Conservation (phyloP, 2,888 invertebrate genomes). For the Clusia tigrina region DNA sequence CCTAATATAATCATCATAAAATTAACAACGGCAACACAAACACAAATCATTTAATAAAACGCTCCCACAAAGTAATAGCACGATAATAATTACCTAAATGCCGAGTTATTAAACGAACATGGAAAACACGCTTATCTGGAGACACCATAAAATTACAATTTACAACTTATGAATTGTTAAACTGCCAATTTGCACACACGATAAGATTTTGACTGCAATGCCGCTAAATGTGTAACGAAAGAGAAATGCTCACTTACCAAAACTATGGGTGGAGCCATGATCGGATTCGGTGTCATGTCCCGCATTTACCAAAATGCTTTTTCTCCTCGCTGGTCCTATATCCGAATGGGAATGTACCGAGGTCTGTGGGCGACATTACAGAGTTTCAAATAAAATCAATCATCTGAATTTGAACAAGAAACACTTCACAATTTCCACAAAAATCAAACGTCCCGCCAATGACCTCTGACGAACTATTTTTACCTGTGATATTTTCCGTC, state of each 20-base stretch:
- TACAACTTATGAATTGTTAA: neutral
- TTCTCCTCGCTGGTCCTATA: constrained; percentile 75
- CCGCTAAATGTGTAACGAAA: too few species aligned
- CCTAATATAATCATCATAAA: too few species aligned
- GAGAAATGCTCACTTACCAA: constrained; percentile 51
- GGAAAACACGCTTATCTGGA: too few species aligned
- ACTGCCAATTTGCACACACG: neutral
- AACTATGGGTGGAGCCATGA: constrained; percentile 60
- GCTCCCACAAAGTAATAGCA: too few species aligned
- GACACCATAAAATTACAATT: neutral
- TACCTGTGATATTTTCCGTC: constrained; percentile 64
- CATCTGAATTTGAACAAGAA: too few species aligned
- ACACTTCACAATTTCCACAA: neutral
- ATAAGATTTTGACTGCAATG: neutral
- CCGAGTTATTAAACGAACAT: too few species aligned
- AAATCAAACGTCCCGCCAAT: neutral
- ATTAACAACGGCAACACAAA: too few species aligned
- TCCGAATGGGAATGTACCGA: constrained; percentile 69
- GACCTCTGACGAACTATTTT: constrained; percentile 20
- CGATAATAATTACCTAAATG: too few species aligned
- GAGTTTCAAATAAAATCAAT: too few species aligned
- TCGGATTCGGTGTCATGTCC: constrained; percentile 62
- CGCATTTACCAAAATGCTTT: constrained; percentile 75
- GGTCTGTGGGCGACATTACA: constrained; percentile 53
- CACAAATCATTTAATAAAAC: too few species aligned